Percentiles rank a stretch among this genome's conserved stretches.
Conservation (phyloP, 2,797 vertebrate species). For the Rhadinocentrus ornatus region DNA sequence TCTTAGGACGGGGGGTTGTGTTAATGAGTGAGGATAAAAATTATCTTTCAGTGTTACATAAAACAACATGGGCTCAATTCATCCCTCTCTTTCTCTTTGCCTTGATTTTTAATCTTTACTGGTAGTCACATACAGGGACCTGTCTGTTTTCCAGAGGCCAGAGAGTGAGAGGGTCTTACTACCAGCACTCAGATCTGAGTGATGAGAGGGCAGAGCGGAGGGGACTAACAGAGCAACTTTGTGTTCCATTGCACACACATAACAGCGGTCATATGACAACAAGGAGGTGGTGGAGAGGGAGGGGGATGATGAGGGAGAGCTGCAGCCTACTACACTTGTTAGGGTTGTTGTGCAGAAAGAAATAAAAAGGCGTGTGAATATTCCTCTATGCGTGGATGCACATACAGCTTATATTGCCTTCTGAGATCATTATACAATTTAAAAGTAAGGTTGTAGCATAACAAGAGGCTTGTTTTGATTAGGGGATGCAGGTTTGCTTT, state of each 20-base stretch:
- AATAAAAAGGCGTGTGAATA: conserved; percentile 21
- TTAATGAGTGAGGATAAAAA: conserved; percentile 51
- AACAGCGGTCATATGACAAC: conserved; percentile 85
- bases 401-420: not conserved
- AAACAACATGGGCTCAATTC: conserved; percentile 57
- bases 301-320: conserved; percentile 52
- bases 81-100: conserved; percentile 40
- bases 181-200: conserved; percentile 68
- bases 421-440: not conserved
- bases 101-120: conserved; percentile 60
- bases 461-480: conserved; percentile 30
- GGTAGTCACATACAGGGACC: conserved; percentile 62
- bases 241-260: conserved; percentile 77
- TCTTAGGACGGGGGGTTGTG: conserved; percentile 41
- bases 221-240: conserved; percentile 83
- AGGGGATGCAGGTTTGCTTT: conserved; percentile 8
- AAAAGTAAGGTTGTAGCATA: conserved; percentile 2
- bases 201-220: conserved; percentile 72
- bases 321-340: conserved; percentile 43
- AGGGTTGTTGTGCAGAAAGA: conserved; percentile 32
- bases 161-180: conserved; percentile 65
- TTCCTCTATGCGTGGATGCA: not conserved
- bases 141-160: conserved; percentile 64
- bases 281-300: conserved; percentile 70
- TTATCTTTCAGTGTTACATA: conserved; percentile 59